Conservation (phyloP, 2,797 vertebrate genomes). For the Schizothorax lantsangensis region DNA sequence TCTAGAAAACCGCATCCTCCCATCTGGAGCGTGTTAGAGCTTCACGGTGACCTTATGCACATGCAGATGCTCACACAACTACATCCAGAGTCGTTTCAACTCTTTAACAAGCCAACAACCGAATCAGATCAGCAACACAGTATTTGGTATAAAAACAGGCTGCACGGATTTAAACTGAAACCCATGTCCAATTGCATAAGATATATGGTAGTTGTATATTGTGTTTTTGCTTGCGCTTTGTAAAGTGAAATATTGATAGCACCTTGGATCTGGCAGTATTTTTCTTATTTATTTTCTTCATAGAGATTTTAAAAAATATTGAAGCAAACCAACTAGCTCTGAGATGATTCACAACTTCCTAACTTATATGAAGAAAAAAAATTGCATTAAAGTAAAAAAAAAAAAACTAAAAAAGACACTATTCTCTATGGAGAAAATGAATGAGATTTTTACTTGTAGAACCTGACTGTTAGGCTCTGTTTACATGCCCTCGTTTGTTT, state of each 20-base stretch:
- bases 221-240: background rate
- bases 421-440: background rate
- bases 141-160: background rate
- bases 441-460: background rate
- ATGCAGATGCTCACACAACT: constrained; percentile 58
- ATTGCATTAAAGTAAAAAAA: background rate
- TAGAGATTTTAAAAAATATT: background rate
- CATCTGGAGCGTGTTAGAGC: constrained; percentile 78
- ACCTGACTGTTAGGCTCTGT: background rate
- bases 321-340: background rate
- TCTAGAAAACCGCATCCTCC: constrained; percentile 69
- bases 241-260: background rate
- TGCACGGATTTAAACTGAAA: background rate
- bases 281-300: background rate
- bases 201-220: background rate
- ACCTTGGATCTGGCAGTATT: background rate
- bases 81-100: constrained; percentile 64
- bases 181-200: background rate
- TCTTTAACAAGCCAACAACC: constrained; percentile 12
- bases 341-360: background rate
- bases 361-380: background rate
- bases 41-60: constrained; percentile 21
- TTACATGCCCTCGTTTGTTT: background rate
- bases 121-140: background rate
- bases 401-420: background rate